These are phyloP conservation scores for Nemurella pictetii DNA, from an alignment of 2,888 invertebrate genomes.

Conservation along the genomic window DNA sequence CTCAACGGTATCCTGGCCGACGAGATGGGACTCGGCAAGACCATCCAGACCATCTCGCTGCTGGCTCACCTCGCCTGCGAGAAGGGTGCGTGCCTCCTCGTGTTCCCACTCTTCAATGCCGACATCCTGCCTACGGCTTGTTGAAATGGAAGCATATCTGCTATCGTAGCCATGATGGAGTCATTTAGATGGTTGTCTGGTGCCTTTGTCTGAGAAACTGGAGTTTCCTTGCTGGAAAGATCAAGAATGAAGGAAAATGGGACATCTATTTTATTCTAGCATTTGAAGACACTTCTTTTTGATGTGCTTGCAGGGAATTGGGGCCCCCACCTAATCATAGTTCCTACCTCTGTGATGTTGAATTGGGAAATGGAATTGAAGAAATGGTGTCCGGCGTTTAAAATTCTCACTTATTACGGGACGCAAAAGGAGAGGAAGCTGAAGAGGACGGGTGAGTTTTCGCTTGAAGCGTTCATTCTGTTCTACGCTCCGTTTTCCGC, in stretches of 20 bases:
- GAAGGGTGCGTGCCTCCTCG: constrained; percentile 57
- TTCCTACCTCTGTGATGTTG: constrained; percentile 98
- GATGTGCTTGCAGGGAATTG: constrained; percentile 65
- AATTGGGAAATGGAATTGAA: constrained; percentile 99
- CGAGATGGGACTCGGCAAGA: constrained; percentile 97
- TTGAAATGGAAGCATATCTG: too few species aligned
- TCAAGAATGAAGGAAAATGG: too few species aligned
- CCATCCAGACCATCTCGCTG: constrained; percentile 94
- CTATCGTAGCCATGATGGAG: too few species aligned
- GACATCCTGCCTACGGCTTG: too few species aligned
- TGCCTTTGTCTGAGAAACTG: neutral
- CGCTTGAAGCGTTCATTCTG: neutral
- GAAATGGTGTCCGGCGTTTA: constrained; percentile 99
- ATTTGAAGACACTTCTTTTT: too few species aligned
- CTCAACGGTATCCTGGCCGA: constrained; percentile 95
- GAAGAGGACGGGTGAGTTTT: constrained; percentile 68
- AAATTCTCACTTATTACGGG: constrained; percentile 98
- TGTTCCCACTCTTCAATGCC: neutral
- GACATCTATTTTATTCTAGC: too few species aligned
- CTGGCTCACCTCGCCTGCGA: constrained; percentile 93
- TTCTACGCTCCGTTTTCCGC: neutral
- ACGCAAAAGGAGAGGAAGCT: constrained; percentile 91
- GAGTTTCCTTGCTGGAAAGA: too few species aligned
- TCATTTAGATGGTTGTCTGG: too few species aligned
- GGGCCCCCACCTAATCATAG: constrained; percentile 99